Percentiles rank a stretch among this genome's conserved stretches.
Conservation (phyloP, 2,113 vertebrate genomes). For the Isurus oxyrinchus region DNA sequence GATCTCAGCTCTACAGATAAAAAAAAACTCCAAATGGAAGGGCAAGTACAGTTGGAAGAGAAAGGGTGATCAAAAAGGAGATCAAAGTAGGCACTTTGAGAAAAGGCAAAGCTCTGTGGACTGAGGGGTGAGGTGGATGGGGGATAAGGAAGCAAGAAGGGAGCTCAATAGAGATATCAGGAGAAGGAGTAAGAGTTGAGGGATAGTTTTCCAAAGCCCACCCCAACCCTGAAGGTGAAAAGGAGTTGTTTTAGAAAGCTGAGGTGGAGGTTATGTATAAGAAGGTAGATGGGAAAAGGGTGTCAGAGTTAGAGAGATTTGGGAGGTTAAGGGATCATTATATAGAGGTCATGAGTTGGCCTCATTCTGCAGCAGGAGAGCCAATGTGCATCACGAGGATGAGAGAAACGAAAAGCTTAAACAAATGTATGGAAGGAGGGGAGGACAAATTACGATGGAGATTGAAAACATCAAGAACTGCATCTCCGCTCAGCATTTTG, state of each 20-base stretch:
- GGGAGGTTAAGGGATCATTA: neutral
- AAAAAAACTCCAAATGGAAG: neutral
- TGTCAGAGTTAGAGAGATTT: neutral
- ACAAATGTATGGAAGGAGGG: neutral
- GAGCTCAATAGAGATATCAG: too few species aligned
- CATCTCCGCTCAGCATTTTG: neutral
- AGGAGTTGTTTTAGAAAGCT: neutral
- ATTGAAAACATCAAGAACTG: neutral
- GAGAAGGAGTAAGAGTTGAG: neutral
- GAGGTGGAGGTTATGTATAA: neutral
- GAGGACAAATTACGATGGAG: neutral
- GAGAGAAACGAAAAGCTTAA: neutral
- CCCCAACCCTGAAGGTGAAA: neutral
- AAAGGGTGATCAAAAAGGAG: neutral
- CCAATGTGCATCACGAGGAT: neutral
- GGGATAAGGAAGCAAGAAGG: neutral
- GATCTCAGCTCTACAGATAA: neutral
- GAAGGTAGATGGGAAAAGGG: neutral
- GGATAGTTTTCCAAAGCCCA: neutral
- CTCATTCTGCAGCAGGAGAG: neutral
- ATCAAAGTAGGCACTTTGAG: neutral
- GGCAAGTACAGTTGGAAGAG: neutral
- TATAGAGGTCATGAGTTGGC: neutral
- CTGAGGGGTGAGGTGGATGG: too few species aligned
- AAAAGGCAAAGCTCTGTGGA: neutral